A percentile compares a stretch with the other conserved stretches of the same genome.
These are phyloP conservation scores for Caloenas nicobarica DNA, from an alignment of 2,113 vertebrate species.

Conservation along the genomic window DNA sequence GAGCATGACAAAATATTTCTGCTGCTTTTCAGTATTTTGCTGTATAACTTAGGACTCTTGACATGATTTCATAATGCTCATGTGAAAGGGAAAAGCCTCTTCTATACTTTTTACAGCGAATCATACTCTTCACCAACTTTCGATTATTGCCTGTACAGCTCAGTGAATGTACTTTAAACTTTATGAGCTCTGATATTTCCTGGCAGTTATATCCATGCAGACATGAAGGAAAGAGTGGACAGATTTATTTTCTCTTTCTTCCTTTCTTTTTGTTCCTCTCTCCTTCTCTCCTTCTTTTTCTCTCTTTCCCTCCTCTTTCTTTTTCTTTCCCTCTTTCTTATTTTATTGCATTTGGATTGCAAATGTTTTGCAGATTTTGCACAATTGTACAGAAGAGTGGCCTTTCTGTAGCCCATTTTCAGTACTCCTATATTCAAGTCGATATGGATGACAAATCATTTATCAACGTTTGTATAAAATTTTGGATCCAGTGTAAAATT, in stretches of 20 bases:
- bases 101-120: slow-evolving; percentile 56
- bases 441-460: slow-evolving; percentile 71
- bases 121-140: slow-evolving; percentile 69
- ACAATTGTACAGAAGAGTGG: slow-evolving; percentile 83
- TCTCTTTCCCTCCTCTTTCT: neutral
- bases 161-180: slow-evolving; percentile 80
- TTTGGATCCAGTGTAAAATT: slow-evolving; percentile 77
- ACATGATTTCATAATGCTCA: slow-evolving; percentile 48
- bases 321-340: neutral
- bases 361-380: slow-evolving; percentile 82
- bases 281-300: neutral
- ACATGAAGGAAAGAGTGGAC: slow-evolving; percentile 63
- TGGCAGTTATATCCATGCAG: slow-evolving; percentile 66
- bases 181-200: slow-evolving; percentile 68
- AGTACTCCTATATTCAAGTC: slow-evolving; percentile 70
- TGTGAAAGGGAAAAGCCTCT: slow-evolving; percentile 40
- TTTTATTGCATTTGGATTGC: slow-evolving; percentile 60
- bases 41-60: slow-evolving; percentile 55
- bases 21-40: slow-evolving; percentile 73
- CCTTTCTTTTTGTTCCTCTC: neutral
- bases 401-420: slow-evolving; percentile 81
- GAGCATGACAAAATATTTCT: slow-evolving; percentile 70
- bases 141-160: slow-evolving; percentile 76
- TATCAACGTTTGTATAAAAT: slow-evolving; percentile 78
- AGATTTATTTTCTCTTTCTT: slow-evolving; percentile 49